Base-by-base conservation (phyloP, 2,888 invertebrate genomes). In the Monopis laevigella region DNA sequence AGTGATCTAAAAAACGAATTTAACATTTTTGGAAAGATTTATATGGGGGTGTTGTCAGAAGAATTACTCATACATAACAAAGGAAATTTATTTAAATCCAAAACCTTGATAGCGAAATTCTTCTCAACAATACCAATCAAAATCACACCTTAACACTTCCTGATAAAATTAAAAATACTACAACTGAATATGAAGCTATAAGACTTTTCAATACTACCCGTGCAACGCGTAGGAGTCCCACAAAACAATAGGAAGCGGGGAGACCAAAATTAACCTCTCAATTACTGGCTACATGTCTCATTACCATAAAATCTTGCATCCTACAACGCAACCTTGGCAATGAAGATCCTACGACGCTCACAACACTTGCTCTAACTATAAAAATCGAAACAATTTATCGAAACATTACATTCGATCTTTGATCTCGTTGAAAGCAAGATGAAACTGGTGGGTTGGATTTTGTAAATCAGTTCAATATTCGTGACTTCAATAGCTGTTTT, bases 371-470 rank as follows among this genome's bases (percentile, higher is more conserved):
- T 42, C 45, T 54, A 54, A 53, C 58, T 77, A 77, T 77, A 77
- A 62, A 77, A 70, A 61, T 58, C 46, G 51, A 36, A 36, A 8
- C 36, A 21, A 13, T 13, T 32, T 36, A 36, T 21, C 21, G 36
- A 21, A 16, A 13, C 19, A 36, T 17, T 21, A 36, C 36, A 36
- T 21, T 36, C 36, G 21, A 17, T 12, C 36, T 17, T 36, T 52
- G 56, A 50, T 54, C 61, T 47, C 71, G 12, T 21, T 27, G 16
- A 12, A 8, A 38, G 26, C 30, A 74, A 58, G 71, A 78, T 78
- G 77, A 63, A 75, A 70, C 61, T 67, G 77, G 77, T 78, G 65
- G 58, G 74, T 70, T 40, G 21, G 11, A 21, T 32, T 32, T 30
- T 30, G 10, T 32, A n/a, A n/a, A n/a, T n/a, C n/a, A n/a, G n/a